Conservation (phyloP, 2,797 vertebrate species). For the Syndactyla subalaris region DNA sequence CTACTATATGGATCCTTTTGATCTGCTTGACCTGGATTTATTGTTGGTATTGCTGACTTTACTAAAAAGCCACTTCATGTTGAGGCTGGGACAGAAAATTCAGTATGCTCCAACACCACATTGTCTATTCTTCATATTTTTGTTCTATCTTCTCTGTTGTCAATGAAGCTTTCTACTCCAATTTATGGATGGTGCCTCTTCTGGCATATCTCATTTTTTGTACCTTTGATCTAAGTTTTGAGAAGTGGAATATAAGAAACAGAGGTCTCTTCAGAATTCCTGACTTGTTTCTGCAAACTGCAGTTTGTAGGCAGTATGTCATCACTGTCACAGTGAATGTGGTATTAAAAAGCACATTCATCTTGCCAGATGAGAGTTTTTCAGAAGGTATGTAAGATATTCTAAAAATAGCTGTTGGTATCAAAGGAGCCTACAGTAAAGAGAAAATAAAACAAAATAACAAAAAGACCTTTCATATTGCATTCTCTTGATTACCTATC, state of each 20-base stretch:
- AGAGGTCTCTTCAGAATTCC: background rate
- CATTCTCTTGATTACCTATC: background rate
- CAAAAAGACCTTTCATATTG: background rate
- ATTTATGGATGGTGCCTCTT: background rate
- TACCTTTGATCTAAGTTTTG: constrained; percentile 4
- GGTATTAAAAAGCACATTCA: background rate
- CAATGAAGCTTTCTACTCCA: background rate
- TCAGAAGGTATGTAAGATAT: background rate
- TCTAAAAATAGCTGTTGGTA: background rate
- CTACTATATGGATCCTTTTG: background rate
- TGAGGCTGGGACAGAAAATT: background rate
- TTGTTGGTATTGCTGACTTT: background rate
- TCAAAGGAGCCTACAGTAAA: background rate
- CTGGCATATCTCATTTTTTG: background rate
- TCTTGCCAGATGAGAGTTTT: background rate
- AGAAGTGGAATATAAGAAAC: background rate
- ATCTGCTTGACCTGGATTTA: background rate
- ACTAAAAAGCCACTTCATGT: background rate
- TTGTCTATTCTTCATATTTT: background rate
- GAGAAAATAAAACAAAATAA: background rate
- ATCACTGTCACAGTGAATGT: background rate
- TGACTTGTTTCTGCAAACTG: background rate
- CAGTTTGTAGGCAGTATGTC: background rate
- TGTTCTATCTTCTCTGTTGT: background rate
- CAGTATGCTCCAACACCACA: background rate